phyloP scores from a whole-genome alignment of 2,888 invertebrate genomes.

The Chrysomela aeneicollis region DNA sequence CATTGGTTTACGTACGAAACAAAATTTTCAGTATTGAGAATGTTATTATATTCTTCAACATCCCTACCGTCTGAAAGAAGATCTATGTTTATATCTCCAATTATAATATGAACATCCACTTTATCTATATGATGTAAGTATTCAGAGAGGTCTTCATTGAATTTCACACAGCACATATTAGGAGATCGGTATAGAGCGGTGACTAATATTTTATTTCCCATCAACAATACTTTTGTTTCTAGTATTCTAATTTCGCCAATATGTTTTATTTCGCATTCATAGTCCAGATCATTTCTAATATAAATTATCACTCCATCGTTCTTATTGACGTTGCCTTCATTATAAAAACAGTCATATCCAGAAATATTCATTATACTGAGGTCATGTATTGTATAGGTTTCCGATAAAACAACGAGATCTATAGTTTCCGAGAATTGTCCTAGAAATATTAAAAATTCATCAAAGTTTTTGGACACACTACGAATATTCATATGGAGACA shows the following conservation, averaged over 20 bases:
- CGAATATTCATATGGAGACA: conserved; percentile 9
- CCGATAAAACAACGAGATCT: conserved; percentile 2
- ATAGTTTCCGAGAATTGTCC: neutral
- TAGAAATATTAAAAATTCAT: conserved; percentile 12
- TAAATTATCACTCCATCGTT: conserved; percentile 2
- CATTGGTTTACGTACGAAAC: conserved; percentile 7
- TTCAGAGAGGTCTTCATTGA: too few species aligned
- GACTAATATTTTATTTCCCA: too few species aligned
- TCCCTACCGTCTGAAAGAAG: neutral
- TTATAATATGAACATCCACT: neutral
- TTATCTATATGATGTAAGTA: too few species aligned
- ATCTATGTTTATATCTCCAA: neutral
- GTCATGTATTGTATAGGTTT: conserved; percentile 5
- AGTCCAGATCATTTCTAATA: neutral
- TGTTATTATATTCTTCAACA: conserved; percentile 11
- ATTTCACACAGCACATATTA: too few species aligned
- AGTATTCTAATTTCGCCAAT: conserved; percentile 6
- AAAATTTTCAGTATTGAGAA: conserved; percentile 9
- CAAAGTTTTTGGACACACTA: conserved; percentile 9
- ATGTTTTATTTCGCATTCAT: conserved; percentile 3
- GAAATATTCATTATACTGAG: neutral
- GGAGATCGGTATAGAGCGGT: too few species aligned
- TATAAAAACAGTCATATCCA: conserved; percentile 11
- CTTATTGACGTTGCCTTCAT: conserved; percentile 13
- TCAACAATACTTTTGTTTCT: too few species aligned